A percentile compares a stretch with the other conserved stretches of the same genome.
phyloP scores from a whole-genome alignment of 2,797 vertebrate genomes.

The Argentina silus region DNA sequence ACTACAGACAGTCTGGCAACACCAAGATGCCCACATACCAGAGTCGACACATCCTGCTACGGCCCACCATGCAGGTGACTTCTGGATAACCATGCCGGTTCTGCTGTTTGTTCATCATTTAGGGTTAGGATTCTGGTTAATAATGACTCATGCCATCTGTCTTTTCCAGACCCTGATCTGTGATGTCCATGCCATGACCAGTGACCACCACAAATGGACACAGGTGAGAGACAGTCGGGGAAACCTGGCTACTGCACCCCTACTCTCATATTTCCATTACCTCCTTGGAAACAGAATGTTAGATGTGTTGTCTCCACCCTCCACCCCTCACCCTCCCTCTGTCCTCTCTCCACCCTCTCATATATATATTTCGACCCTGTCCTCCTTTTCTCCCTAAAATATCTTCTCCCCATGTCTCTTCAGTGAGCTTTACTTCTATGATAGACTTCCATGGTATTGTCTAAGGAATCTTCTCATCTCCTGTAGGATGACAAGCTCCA shows the following conservation, averaged over 20 bases:
- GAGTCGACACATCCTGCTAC: constrained; percentile 92
- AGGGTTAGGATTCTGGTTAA: not conserved
- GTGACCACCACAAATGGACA: constrained; percentile 99
- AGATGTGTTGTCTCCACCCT: not conserved
- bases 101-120: not conserved
- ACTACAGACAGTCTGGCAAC: constrained; percentile 93
- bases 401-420: not conserved
- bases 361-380: not conserved
- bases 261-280: not conserved
- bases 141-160: not conserved
- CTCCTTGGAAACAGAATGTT: not conserved
- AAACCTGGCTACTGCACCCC: not conserved
- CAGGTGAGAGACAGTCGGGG: constrained; percentile 78
- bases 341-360: not conserved
- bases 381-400: not conserved
- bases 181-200: constrained; percentile 98
- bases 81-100: not conserved
- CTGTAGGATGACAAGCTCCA: constrained; percentile 95
- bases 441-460: constrained; percentile 13
- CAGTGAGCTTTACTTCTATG: not conserved
- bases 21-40: constrained; percentile 94
- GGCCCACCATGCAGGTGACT: constrained; percentile 66
- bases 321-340: too few species aligned
- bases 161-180: constrained; percentile 84
- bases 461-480: constrained; percentile 1